A percentile compares a stretch with the other conserved stretches of the same genome.
Evolutionary conservation across 2,113 vertebrate genomes (phyloP).

Genomic region (Megaceryle torquata): DNA sequence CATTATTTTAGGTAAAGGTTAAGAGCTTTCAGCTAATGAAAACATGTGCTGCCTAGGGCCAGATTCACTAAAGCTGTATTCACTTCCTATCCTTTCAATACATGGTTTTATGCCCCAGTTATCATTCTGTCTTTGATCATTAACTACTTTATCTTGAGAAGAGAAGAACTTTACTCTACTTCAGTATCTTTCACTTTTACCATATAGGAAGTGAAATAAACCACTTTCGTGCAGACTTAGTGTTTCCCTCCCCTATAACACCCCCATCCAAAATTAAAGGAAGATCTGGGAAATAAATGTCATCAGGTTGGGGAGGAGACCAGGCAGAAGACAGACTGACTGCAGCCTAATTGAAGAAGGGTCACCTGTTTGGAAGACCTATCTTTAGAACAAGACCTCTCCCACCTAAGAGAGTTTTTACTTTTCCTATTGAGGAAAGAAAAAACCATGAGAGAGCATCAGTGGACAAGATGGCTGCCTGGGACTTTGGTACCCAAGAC

Average conservation of each 20-base stretch:
- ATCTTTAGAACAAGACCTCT: background rate
- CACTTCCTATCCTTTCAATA: background rate
- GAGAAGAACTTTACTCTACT: background rate
- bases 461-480: background rate
- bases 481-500: background rate
- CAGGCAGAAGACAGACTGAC: background rate
- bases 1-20: background rate
- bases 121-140: background rate
- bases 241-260: background rate
- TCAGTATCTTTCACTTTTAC: background rate
- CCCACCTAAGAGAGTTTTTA: background rate
- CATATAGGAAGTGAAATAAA: background rate
- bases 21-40: background rate
- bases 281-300: background rate
- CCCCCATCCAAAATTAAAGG: background rate
- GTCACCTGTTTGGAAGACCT: background rate
- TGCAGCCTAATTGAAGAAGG: background rate
- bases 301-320: background rate
- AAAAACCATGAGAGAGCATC: background rate
- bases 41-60: background rate
- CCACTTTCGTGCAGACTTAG: background rate
- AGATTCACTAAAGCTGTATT: slow-evolving; percentile 47
- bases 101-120: background rate
- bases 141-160: background rate
- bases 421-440: background rate